A percentile compares a stretch with the other conserved stretches of the same genome.
phyloP scores from a whole-genome alignment of 2,888 invertebrate genomes.

The Vesta saturnalis region DNA sequence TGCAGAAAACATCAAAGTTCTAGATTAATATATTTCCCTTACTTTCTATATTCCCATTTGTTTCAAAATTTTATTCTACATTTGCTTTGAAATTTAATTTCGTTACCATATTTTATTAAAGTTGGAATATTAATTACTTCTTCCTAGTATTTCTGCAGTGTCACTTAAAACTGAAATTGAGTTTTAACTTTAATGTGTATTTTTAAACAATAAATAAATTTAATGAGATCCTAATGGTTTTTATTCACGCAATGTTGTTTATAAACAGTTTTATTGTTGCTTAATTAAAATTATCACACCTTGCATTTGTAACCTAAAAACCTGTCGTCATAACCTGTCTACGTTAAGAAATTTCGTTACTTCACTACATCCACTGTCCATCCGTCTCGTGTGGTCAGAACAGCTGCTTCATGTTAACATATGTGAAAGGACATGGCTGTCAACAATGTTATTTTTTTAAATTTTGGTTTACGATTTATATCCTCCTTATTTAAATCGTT shows the following conservation, averaged over 20 bases:
- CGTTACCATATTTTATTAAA: constrained; percentile 24
- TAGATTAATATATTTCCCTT: constrained; percentile 32
- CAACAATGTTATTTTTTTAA: constrained; percentile 3
- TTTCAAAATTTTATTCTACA: constrained; percentile 19
- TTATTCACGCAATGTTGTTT: background rate
- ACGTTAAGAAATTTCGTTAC: background rate
- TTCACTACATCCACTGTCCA: background rate
- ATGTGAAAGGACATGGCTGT: constrained; percentile 8
- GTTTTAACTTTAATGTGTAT: background rate
- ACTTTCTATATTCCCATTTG: constrained; percentile 14
- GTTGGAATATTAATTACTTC: constrained; percentile 14
- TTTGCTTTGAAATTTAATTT: constrained; percentile 33
- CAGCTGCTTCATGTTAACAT: constrained; percentile 9
- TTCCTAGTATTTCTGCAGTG: background rate
- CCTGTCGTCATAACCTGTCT: too few relatives aligned
- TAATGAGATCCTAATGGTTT: too few relatives aligned
- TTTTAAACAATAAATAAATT: background rate
- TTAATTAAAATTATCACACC: constrained; percentile 3
- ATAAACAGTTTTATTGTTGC: background rate
- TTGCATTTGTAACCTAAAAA: constrained; percentile 2
- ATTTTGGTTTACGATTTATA: constrained; percentile 2
- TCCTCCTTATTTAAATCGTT: background rate
- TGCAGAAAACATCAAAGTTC: constrained; percentile 49
- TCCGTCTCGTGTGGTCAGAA: background rate
- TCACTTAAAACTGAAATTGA: background rate